phyloP scores from a whole-genome alignment of 2,797 vertebrate species.

The Anabas testudineus region DNA sequence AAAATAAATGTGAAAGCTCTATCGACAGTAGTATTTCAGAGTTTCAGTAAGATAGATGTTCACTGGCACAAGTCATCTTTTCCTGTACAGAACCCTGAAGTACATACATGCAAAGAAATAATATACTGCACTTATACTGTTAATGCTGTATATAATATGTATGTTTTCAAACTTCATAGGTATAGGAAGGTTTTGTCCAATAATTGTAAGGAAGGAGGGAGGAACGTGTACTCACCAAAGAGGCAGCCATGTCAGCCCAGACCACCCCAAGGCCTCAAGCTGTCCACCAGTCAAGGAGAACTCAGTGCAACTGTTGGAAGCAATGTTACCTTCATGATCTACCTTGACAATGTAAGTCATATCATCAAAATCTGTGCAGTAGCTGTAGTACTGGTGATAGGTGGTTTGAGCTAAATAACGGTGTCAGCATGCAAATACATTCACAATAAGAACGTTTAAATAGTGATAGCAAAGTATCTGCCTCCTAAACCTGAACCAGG shows the following conservation, averaged over 20 bases:
- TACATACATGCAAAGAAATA: no score
- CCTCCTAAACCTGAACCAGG: no score
- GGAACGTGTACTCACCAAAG: conserved; percentile 89
- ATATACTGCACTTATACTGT: no score
- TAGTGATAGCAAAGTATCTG: no score
- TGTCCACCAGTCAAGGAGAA: conserved; percentile 88
- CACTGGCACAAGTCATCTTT: not conserved
- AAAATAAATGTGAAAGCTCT: no score
- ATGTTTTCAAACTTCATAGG: conserved; percentile 69
- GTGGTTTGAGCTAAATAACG: not conserved
- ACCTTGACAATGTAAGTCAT: conserved; percentile 90
- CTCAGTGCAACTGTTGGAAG: conserved; percentile 87
- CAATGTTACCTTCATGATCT: conserved; percentile 93
- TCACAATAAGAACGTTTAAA: not conserved
- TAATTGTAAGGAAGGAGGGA: conserved; percentile 91
- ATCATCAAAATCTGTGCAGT: not conserved
- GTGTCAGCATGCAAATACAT: not conserved
- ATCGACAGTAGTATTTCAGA: not conserved
- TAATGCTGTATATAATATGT: no score
- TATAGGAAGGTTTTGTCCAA: conserved; percentile 95
- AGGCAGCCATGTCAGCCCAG: conserved; percentile 89
- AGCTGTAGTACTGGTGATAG: not conserved
- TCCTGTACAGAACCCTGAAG: no score
- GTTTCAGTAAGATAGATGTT: not conserved
- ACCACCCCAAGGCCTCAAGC: conserved; percentile 89